phyloP scores from a whole-genome alignment of 2,113 vertebrate genomes.

The Carlito syrichta region DNA sequence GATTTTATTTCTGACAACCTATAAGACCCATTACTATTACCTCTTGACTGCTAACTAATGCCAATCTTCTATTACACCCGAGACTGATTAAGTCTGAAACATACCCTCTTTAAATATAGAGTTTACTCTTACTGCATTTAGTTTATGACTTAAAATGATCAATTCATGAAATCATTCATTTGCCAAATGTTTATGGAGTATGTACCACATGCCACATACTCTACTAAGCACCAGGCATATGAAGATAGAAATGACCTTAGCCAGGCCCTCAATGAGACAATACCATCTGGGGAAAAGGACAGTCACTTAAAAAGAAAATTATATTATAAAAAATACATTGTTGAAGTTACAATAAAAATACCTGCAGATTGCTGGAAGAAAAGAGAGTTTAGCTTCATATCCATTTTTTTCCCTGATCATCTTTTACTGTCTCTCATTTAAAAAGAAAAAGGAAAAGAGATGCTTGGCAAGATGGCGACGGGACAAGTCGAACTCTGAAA shows the following conservation, averaged over 20 bases:
- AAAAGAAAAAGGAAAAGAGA: no score
- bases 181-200: background rate
- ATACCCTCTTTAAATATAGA: background rate
- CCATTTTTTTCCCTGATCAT: background rate
- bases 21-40: rapidly evolving
- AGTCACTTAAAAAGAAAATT: background rate
- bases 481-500: no score
- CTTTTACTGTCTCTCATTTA: background rate
- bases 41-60: background rate
- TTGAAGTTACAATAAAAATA: background rate
- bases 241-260: background rate
- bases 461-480: no score
- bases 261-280: rapidly evolving
- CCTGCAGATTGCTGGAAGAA: background rate
- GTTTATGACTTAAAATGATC: rapidly evolving
- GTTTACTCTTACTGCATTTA: background rate
- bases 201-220: rapidly evolving
- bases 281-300: rapidly evolving
- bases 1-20: background rate
- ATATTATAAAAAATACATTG: background rate
- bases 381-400: background rate
- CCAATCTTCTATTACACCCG: background rate
- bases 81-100: background rate
- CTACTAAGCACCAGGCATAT: rapidly evolving
- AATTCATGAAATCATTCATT: background rate